Conservation (phyloP, 2,888 invertebrate species). For the Mesorhabditis belari region DNA sequence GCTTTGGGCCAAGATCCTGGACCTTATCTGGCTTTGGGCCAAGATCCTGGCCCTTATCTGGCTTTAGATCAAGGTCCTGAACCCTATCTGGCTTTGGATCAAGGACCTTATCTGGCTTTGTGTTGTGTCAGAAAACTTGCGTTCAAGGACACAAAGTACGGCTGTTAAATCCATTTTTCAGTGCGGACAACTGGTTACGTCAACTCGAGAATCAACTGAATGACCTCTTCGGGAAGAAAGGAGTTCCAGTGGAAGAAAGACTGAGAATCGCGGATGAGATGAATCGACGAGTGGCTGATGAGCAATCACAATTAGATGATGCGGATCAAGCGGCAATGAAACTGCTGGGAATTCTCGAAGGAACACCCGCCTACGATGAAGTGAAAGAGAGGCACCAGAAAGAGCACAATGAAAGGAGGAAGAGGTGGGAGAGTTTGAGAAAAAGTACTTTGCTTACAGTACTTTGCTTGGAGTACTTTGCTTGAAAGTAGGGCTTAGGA, state of each 20-base stretch:
- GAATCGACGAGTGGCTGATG: conserved; percentile 21
- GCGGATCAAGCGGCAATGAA: conserved; percentile 18
- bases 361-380: conserved; percentile 18
- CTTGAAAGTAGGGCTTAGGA: not conserved
- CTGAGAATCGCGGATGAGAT: conserved; percentile 20
- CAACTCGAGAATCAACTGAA: not conserved
- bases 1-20: too few species aligned
- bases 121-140: too few species aligned
- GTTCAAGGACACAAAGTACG: conserved; percentile 6
- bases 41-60: too few species aligned
- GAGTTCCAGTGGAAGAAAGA: conserved; percentile 9
- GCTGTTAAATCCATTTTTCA: not conserved
- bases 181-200: conserved; percentile 4
- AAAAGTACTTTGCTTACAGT: too few species aligned
- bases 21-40: too few species aligned
- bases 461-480: conserved; percentile 9
- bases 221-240: not conserved
- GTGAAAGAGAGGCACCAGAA: conserved; percentile 16
- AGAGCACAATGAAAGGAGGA: conserved; percentile 10
- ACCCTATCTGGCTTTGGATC: too few species aligned
- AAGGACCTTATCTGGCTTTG: too few species aligned
- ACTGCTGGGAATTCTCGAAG: conserved; percentile 24
- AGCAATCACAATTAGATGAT: conserved; percentile 21
- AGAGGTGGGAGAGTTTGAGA: conserved; percentile 3
- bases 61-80: too few species aligned